Conservation (phyloP, 2,113 vertebrate species). For the Pionites leucogaster region DNA sequence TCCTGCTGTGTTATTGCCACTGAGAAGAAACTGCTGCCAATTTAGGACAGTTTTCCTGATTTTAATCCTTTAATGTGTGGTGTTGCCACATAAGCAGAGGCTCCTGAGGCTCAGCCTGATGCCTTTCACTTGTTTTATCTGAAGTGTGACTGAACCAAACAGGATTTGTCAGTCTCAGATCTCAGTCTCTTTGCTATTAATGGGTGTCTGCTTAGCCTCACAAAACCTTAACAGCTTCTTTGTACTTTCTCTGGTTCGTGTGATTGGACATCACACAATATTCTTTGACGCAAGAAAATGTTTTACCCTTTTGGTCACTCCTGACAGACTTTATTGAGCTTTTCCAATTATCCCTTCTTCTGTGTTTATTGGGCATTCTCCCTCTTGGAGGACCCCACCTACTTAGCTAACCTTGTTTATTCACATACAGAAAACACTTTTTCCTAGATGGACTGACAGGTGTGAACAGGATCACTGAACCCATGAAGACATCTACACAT, state of each 20-base stretch:
- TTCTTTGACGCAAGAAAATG: neutral
- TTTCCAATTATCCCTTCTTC: neutral
- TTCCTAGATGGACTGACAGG: neutral
- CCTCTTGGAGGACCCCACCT: neutral
- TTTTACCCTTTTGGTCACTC: neutral
- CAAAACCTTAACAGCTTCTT: neutral
- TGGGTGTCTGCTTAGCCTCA: neutral
- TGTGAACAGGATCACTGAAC: neutral
- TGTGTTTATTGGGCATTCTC: neutral
- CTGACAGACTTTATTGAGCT: neutral
- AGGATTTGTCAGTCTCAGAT: neutral
- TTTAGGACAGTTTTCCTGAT: neutral
- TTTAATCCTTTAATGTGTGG: neutral
- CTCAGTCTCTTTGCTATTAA: neutral
- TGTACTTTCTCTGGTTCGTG: neutral
- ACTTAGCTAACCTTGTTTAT: neutral
- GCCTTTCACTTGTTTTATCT: neutral
- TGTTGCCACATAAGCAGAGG: neutral
- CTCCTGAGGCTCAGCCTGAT: neutral
- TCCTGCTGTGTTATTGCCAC: neutral
- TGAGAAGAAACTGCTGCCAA: neutral
- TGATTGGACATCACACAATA: neutral
- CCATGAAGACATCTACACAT: rapidly evolving
- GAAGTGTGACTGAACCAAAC: neutral
- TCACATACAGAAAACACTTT: neutral